Base-by-base conservation (phyloP, 2,797 vertebrate genomes). In the Lepus townsendii region DNA sequence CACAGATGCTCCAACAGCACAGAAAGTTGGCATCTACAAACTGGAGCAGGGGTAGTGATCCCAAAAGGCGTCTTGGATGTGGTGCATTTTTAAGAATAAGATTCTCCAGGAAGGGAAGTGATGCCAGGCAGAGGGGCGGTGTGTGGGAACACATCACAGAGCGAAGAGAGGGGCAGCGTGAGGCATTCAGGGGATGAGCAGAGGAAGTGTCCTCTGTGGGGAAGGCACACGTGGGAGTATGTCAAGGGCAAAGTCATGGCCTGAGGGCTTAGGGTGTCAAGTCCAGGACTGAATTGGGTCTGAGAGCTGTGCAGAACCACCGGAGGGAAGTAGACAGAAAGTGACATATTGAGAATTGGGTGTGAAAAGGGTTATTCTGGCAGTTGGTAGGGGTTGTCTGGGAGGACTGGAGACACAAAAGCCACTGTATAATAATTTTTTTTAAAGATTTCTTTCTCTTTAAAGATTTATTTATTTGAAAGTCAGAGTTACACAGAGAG, bases 381-480 rank as follows among this genome's bases (percentile, higher is more conserved):
- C 1, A 50, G 72, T 2, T 0, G 0, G 1, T 7, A 2, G 5
- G 38, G 7, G 5, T 27, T 60, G 27, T 57, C 32, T 47, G 3
- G 27, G 30, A 38, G 26, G 13, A 52, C 1, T 0, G 13, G n/a
- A 82, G 57, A 63, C 38, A 14, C 19, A 27, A 22, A 86, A n/a
- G 52, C 27, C 17, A 12, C 60, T 7, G 0, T 2, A 16, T 24
- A 19, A 14, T 30, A 50, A 8, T 47, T 47, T 47, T 47, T 47
- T 9, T 10, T 10, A 7, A 42, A 42, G 42, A 42, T 42, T 42
- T 42, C 42, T 42, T 42, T 42, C 42, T 42, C 42, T 42, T 47
- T 47, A 47, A 47, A 47, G 42, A 47, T 47, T 47, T 47, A 47
- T 47, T 47, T 47, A 47, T 47, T 47, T 47, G 42, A 47, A 47